Conservation (phyloP, 2,113 vertebrate genomes). For the Phyllostomus hastatus region DNA sequence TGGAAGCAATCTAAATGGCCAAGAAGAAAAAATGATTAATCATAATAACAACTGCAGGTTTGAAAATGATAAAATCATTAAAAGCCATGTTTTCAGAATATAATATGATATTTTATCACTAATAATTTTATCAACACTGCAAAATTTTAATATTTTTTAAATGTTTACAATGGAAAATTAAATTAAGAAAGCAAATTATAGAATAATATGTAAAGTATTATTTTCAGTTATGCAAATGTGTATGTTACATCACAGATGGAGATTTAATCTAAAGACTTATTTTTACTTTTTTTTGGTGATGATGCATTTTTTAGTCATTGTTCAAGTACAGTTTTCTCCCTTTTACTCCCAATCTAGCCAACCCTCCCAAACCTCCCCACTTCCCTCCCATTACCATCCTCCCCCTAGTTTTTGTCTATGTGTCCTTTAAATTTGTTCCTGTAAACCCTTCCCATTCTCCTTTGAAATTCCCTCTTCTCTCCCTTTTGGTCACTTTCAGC, state of each 20-base stretch:
- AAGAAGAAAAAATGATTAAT: not conserved
- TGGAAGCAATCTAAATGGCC: not conserved
- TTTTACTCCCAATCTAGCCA: too few relatives aligned
- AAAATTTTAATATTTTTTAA: constrained; percentile 18
- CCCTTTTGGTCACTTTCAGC: too few relatives aligned
- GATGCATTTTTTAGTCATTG: too few relatives aligned
- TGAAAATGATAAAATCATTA: constrained; percentile 5
- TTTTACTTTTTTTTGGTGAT: not conserved
- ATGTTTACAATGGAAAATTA: constrained; percentile 6
- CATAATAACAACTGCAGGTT: not conserved
- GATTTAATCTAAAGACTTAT: not conserved
- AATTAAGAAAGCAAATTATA: not conserved
- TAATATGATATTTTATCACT: not conserved
- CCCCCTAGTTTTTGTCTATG: too few relatives aligned
- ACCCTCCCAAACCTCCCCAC: too few relatives aligned
- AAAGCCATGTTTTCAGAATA: constrained; percentile 13
- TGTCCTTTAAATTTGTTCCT: too few relatives aligned
- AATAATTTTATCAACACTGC: not conserved
- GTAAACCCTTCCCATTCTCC: too few relatives aligned
- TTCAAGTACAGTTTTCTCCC: too few relatives aligned
- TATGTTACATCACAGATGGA: not conserved
- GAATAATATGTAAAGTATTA: not conserved
- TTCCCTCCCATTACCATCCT: too few relatives aligned
- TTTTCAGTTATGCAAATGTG: not conserved
- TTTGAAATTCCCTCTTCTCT: too few relatives aligned